These are phyloP conservation scores for Balaeniceps rex DNA, from an alignment of 2,113 vertebrate genomes.

Conservation along the genomic window DNA sequence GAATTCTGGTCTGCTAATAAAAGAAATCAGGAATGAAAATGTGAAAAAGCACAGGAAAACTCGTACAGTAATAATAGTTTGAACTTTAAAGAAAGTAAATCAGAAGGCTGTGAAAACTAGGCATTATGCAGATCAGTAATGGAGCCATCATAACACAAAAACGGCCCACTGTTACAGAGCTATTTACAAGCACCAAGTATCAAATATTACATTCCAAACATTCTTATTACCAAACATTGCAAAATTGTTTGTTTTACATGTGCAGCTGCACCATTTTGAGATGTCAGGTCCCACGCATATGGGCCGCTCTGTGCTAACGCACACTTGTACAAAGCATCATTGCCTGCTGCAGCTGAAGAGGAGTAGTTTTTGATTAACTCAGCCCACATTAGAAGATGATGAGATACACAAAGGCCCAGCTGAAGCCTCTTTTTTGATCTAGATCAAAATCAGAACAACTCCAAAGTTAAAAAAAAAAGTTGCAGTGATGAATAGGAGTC, in stretches of 20 bases:
- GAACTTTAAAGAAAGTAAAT: background rate
- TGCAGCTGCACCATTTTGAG: background rate
- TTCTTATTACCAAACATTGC: background rate
- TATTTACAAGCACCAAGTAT: background rate
- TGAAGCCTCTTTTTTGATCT: background rate
- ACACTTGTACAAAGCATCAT: background rate
- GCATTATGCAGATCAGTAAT: background rate
- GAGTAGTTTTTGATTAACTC: background rate
- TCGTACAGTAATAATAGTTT: background rate
- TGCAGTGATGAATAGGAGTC: background rate
- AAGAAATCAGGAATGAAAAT: background rate
- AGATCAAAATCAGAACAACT: background rate
- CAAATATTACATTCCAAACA: background rate
- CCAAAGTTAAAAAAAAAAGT: background rate
- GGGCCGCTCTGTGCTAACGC: fast-evolving
- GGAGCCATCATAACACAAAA: background rate
- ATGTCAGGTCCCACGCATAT: background rate
- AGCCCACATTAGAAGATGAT: background rate
- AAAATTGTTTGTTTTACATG: background rate
- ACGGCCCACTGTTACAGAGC: fast-evolving
- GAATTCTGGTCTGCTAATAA: background rate
- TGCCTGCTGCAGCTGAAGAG: background rate
- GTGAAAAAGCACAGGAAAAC: background rate
- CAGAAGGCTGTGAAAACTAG: background rate
- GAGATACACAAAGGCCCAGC: background rate